Evolutionary conservation across 2,888 invertebrate species (phyloP).

Genomic region (Noctua janthina): DNA sequence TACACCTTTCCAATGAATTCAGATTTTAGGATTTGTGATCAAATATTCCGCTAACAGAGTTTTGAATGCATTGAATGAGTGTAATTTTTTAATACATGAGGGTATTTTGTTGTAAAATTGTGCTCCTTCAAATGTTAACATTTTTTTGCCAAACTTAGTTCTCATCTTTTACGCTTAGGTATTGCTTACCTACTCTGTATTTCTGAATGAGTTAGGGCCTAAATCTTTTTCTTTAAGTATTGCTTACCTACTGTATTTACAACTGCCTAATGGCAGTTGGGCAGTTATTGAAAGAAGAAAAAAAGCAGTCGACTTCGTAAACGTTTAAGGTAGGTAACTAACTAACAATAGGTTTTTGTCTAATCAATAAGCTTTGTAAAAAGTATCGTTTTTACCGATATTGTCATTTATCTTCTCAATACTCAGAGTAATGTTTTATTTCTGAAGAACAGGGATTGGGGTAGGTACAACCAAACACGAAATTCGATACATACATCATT

Average conservation of each 20-base stretch:
- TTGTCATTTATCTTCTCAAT: conserved; percentile 2
- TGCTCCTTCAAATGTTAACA: no score
- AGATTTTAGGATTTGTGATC: no score
- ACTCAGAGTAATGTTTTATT: neutral
- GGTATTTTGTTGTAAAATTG: no score
- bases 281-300: neutral
- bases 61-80: no score
- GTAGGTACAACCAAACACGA: conserved; percentile 25
- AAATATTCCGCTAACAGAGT: no score
- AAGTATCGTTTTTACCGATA: neutral
- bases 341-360: neutral
- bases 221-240: no score
- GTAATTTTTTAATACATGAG: no score
- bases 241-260: no score
- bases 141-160: no score
- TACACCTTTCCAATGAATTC: no score
- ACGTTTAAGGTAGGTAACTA: neutral
- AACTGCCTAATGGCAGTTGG: no score
- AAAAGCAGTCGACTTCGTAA: neutral
- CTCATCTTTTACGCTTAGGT: neutral
- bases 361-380: neutral
- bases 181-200: neutral
- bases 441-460: neutral
- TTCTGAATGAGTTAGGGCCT: neutral
- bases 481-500: conserved; percentile 54